phyloP scores from a whole-genome alignment of 1,140 invertebrate genomes.

The Drosophila kepulauana region DNA sequence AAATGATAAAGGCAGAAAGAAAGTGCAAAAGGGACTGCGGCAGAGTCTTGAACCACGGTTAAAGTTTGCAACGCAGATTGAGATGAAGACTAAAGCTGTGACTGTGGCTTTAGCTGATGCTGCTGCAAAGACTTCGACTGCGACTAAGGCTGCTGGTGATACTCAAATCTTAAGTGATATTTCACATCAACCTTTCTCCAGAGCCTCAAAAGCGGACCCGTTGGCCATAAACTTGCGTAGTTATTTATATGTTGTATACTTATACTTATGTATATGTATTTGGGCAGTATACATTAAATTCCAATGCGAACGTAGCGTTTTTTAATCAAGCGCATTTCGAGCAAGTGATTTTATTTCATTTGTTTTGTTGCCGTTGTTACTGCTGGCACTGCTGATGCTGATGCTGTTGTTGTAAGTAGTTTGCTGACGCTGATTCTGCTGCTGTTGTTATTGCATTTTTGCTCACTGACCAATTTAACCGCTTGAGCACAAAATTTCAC shows the following conservation, averaged over 20 bases:
- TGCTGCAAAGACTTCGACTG: no score
- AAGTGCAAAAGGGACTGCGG: constrained; percentile 64
- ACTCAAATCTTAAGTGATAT: constrained; percentile 73
- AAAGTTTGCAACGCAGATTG: background rate
- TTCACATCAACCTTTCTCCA: constrained; percentile 75
- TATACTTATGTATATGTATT: background rate
- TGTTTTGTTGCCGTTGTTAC: constrained; percentile 33
- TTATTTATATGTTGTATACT: constrained; percentile 4
- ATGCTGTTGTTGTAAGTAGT: constrained; percentile 13
- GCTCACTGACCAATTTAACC: constrained; percentile 83
- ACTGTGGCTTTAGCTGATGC: background rate
- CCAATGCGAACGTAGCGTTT: constrained; percentile 54
- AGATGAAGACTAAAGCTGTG: constrained; percentile 13
- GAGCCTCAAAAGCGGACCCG: constrained; percentile 56
- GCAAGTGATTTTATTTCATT: constrained; percentile 75
- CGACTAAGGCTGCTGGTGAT: constrained; percentile 45
- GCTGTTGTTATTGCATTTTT: constrained; percentile 64
- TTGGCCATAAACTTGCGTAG: constrained; percentile 6
- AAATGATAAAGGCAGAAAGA: constrained; percentile 52
- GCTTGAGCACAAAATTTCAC: constrained; percentile 83
- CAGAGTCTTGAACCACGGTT: background rate
- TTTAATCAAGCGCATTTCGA: constrained; percentile 81
- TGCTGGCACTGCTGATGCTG: constrained; percentile 17
- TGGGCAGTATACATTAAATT: constrained; percentile 28
- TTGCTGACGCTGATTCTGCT: constrained; percentile 25